These are phyloP conservation scores for Caenorhabditis briggsae DNA, from an alignment of 1,140 invertebrate genomes.

Conservation along the genomic window DNA sequence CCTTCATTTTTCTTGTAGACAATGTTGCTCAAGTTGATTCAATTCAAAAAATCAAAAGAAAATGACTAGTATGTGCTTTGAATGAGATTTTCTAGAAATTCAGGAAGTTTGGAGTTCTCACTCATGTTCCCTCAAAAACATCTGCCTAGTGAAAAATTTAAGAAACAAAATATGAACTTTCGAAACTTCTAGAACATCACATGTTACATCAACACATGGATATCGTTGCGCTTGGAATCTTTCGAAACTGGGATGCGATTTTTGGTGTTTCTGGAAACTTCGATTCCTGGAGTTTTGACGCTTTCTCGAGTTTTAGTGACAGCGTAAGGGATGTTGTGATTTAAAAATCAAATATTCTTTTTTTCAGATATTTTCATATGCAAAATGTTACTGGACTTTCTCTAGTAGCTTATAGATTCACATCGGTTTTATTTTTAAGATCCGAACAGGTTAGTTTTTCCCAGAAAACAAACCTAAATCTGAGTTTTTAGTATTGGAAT, in stretches of 20 bases:
- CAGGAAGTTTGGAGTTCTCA: background rate
- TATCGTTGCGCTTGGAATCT: background rate
- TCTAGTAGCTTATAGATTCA: slow-evolving; percentile 13
- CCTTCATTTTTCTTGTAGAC: too few relatives aligned
- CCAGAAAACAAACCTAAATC: background rate
- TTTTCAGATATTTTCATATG: slow-evolving; percentile 25
- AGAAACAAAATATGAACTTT: background rate
- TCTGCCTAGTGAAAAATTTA: background rate
- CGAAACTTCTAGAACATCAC: slow-evolving; percentile 3
- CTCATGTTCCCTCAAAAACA: background rate
- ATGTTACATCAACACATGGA: slow-evolving; percentile 40
- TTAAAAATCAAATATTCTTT: background rate
- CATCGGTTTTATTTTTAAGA: background rate
- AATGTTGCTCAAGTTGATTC: too few relatives aligned
- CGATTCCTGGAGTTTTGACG: background rate
- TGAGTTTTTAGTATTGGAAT: slow-evolving; percentile 2
- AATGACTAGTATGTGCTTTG: background rate
- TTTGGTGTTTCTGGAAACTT: background rate
- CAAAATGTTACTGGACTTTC: slow-evolving; percentile 23
- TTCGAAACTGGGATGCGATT: background rate
- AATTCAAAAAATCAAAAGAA: background rate
- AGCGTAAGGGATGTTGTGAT: background rate
- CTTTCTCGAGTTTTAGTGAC: background rate
- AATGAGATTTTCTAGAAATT: background rate
- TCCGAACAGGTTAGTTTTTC: background rate